Evolutionary conservation across 2,888 invertebrate species (phyloP), one percentile per base, ranked within the genome.

Genomic region (Tribolium freemani): DNA sequence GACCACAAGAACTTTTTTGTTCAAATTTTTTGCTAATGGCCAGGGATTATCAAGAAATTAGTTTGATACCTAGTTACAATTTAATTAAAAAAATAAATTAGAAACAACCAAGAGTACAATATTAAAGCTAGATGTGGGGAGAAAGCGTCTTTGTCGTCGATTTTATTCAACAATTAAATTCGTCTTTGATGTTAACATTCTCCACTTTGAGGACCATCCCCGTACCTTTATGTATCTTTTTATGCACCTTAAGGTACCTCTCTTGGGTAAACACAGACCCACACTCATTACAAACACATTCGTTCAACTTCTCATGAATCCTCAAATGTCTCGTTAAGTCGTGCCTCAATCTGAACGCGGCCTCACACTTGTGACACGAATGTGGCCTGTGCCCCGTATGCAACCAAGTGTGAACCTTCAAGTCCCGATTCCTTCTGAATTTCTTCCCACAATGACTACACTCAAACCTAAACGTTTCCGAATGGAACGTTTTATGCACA

Each of bases 341-440:
- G 8, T 85, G 83, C 38, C 83, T 82, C 2, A 85, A 80, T 0
- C 90, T 84, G 80, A 91, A 91, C 26, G 87, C 83, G 70, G 85
- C 87, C 5, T 86, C 87, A 81, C 91, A 91, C 9, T 82, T 74
- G 6, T 81, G 81, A 79, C 92, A 91, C 3, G 75, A 78, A 80
- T 89, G 88, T 46, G 89, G 88, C 73, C 87, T 87, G 76, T 89
- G 88, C 3, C 90, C 90, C 0, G 89, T 88, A 81, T 91, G 91
- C 64, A 89, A 87, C 51, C 88, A 86, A 46, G 85, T 80, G 80
- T 91, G 91, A 54, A 89, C 88, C 66, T 86, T 81, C 77, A 91
- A 83, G 79, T 91, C 89, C 16, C 87, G 87, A 20, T 84, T 83
- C 4, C 91, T 85, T 45, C 88, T 88, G 81, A 91, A 92, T 61